These are phyloP conservation scores for Eurytoma californica DNA, from an alignment of 2,888 invertebrate species.

Conservation along the genomic window DNA sequence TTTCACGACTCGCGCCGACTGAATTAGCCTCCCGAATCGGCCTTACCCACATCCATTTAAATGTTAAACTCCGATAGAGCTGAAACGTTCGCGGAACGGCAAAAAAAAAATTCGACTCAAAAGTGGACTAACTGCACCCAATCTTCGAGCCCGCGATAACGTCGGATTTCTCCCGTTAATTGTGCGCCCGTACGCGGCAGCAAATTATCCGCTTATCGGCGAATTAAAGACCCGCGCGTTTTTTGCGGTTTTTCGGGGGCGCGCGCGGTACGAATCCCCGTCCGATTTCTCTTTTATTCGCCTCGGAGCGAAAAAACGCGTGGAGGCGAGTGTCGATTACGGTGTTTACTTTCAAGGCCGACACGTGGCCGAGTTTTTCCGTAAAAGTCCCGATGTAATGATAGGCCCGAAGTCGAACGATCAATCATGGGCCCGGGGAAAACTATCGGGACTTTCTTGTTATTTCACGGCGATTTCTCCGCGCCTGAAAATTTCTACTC, in stretches of 20 bases:
- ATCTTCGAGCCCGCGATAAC: no score
- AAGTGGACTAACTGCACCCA: no score
- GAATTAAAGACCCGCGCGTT: no score
- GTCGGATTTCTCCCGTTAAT: no score
- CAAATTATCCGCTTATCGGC: constrained; percentile 5
- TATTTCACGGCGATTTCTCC: constrained; percentile 58
- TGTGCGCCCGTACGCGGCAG: neutral
- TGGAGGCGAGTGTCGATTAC: constrained; percentile 10
- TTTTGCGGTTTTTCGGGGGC: neutral
- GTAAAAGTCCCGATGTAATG: constrained; percentile 49
- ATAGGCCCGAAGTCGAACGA: constrained; percentile 53
- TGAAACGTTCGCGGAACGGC: no score
- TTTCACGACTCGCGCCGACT: neutral
- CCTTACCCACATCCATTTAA: neutral
- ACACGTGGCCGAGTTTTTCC: constrained; percentile 55
- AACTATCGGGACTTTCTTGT: constrained; percentile 55
- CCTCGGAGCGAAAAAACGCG: constrained; percentile 40
- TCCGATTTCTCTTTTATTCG: constrained; percentile 45
- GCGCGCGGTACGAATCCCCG: no score
- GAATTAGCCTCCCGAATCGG: neutral
- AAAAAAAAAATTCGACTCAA: no score
- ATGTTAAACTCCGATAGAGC: neutral
- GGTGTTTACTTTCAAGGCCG: constrained; percentile 37
- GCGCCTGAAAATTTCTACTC: constrained; percentile 16
- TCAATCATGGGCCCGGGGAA: constrained; percentile 54